Evolutionary conservation across 2,797 vertebrate genomes (phyloP).

Genomic region (Anomalospiza imberbis): DNA sequence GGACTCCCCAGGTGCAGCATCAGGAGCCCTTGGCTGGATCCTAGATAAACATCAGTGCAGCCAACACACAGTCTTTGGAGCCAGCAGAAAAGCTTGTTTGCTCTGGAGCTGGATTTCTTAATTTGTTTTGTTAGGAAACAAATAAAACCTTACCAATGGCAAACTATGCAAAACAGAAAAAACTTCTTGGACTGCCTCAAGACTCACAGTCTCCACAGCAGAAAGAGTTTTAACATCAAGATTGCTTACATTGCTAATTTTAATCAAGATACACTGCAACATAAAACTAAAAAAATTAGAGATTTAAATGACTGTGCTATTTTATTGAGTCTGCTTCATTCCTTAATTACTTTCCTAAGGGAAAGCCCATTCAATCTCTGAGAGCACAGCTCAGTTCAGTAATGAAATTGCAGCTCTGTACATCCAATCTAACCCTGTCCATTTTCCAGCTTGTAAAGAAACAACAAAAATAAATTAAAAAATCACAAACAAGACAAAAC

Average conservation of each 20-base stretch:
- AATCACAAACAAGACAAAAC: background rate
- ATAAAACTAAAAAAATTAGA: background rate
- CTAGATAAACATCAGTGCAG: background rate
- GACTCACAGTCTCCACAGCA: background rate
- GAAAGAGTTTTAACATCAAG: background rate
- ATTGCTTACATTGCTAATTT: background rate
- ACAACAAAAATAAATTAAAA: background rate
- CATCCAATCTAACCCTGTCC: background rate
- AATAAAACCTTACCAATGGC: background rate
- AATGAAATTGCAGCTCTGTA: background rate
- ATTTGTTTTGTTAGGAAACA: background rate
- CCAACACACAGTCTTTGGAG: background rate
- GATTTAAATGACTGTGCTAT: background rate
- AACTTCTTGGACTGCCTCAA: background rate
- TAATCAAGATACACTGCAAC: background rate
- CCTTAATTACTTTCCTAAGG: conserved; percentile 14
- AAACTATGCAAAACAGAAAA: background rate
- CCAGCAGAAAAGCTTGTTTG: background rate
- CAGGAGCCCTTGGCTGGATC: background rate
- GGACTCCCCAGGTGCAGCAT: background rate
- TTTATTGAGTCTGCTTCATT: background rate
- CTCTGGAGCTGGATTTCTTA: background rate
- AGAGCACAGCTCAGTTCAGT: background rate
- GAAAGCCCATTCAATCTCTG: background rate
- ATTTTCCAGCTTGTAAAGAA: background rate